Evolutionary conservation across 2,797 vertebrate species (phyloP), one percentile per base, ranked within the genome.

Genomic region (Pipistrellus pipistrellus): DNA sequence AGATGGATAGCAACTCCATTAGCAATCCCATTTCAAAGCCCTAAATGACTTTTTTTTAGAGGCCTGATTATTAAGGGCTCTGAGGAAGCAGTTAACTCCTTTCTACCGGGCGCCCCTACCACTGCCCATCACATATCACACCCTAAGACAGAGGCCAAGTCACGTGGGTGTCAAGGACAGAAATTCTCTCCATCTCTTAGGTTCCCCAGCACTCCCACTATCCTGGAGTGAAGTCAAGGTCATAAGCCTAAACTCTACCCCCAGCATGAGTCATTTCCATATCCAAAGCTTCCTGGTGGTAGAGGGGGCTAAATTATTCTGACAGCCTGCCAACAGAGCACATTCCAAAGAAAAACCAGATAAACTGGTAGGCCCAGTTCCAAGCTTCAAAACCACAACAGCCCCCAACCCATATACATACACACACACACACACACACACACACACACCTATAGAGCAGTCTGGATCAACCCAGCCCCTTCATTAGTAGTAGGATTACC

Each of bases 271-370:
- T n/a, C 62, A 93, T 87, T 91, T 91, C 84, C 87, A 96, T 44
- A 90, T 30, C 46, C 41, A 72, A 64, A 66, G 53, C 88, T 94
- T 51, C 46, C 32, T 80, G 73, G 62, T 0, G 18, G 13, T 62
- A 66, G 41, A 57, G 72, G 84, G 78, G 91, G 9, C 88, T 85
- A 80, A 90, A 59, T 80, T 88, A 68, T 32, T 86, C 91, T 44
- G 83, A 88, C 53, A 32, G 68, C 23, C 82, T 77, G 85, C 92
- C 83, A 94, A 76, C 20, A 69, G 66, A 80, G 84, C 57, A 84
- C 95, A 96, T 93, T 86, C 95, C 87, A 87, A 83, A 73, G 77
- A 44, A 96, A 93, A 96, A 94, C 82, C 82, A 96, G 93, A 90
- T 48, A 62, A 85, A 96, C 95, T 53, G 55, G 93, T 85, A 88